Percentiles rank a stretch among this genome's conserved stretches.
phyloP scores from a whole-genome alignment of 2,113 vertebrate genomes.

The Petroica traversi region DNA sequence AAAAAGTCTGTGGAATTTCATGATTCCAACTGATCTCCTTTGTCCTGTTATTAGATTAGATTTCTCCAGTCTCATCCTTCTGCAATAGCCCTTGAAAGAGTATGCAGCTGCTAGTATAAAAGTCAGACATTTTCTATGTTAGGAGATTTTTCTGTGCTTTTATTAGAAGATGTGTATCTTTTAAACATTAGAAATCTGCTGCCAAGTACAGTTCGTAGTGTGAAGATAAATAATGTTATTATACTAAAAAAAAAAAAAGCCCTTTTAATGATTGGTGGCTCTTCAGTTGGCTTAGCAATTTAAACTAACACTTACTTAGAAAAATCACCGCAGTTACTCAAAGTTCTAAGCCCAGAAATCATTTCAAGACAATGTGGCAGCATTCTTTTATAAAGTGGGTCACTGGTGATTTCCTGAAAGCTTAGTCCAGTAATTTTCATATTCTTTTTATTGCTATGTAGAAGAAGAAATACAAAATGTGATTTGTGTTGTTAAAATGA shows the following conservation, averaged over 20 bases:
- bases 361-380: not conserved
- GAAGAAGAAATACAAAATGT: not conserved
- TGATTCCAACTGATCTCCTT: not conserved
- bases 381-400: not conserved
- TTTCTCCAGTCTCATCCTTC: not conserved
- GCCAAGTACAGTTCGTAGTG: not conserved
- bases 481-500: not conserved
- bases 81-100: not conserved
- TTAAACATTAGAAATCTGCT: not conserved
- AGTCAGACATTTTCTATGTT: not conserved
- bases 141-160: not conserved
- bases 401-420: not conserved
- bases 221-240: constrained; percentile 13
- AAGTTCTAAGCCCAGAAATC: not conserved
- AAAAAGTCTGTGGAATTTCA: not conserved
- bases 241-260: not conserved
- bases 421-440: not conserved
- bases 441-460: not conserved
- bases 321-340: not conserved
- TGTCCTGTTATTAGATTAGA: not conserved
- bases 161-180: not conserved
- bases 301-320: not conserved
- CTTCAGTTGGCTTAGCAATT: not conserved
- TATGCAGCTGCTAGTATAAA: not conserved
- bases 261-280: not conserved